phyloP scores from a whole-genome alignment of 2,888 invertebrate species.

The Sarcophaga subvicina region DNA sequence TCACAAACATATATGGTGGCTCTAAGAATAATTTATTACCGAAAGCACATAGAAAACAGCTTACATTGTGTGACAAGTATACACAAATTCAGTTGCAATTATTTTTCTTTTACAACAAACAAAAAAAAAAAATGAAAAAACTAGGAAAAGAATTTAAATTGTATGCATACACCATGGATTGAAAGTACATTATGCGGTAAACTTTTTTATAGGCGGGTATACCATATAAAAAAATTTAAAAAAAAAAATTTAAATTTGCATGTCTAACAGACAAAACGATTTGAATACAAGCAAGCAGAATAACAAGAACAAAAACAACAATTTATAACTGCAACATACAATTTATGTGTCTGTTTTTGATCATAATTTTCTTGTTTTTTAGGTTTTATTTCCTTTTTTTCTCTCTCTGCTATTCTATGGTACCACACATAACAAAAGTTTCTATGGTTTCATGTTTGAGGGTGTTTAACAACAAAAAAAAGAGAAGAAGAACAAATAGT shows the following conservation, averaged over 20 bases:
- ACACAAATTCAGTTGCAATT: background rate
- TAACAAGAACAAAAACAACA: background rate
- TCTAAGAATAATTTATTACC: slow-evolving; percentile 7
- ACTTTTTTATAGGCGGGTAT: slow-evolving; percentile 19
- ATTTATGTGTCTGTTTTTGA: slow-evolving; percentile 11
- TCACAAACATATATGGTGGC: no score
- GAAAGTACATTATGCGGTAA: slow-evolving; percentile 37
- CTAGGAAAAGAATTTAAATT: no score
- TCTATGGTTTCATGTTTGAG: background rate
- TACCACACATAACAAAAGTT: background rate
- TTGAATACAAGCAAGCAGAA: slow-evolving; percentile 4
- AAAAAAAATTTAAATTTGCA: slow-evolving; percentile 24
- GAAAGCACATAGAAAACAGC: background rate
- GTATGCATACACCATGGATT: background rate
- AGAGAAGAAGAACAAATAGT: background rate
- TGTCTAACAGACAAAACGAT: slow-evolving; percentile 39
- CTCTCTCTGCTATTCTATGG: background rate
- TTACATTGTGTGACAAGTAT: slow-evolving; percentile 28
- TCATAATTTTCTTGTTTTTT: background rate
- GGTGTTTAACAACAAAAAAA: background rate
- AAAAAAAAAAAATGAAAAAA: background rate
- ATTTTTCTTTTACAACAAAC: background rate
- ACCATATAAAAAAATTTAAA: slow-evolving; percentile 9
- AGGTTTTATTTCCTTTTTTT: slow-evolving; percentile 10
- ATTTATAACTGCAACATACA: slow-evolving; percentile 44